phyloP scores from a whole-genome alignment of 92 coral and sea anemone species.

The Pocillopora grandis region DNA sequence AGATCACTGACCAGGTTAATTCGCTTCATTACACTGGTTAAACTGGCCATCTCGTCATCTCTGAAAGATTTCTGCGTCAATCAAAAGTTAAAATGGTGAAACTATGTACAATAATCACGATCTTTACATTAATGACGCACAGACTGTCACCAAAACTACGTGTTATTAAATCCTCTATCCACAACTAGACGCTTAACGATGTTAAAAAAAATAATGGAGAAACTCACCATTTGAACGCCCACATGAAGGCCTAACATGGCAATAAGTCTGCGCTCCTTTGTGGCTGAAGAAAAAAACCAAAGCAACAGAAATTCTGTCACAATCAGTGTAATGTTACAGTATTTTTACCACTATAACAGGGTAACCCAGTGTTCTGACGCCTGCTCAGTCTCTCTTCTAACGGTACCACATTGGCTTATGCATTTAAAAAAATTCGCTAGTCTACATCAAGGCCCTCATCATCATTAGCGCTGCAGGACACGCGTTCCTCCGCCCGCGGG shows the following conservation, averaged over 20 bases:
- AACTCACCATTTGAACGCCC: slow-evolving; percentile 85
- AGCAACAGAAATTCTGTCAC: background rate
- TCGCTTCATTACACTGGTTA: slow-evolving; percentile 78
- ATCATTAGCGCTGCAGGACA: too few relatives aligned
- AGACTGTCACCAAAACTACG: too few relatives aligned
- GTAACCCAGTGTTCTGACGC: too few relatives aligned
- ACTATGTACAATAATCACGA: background rate
- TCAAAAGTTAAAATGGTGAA: background rate
- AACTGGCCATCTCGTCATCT: slow-evolving; percentile 87
- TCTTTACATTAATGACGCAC: too few relatives aligned
- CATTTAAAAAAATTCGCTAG: too few relatives aligned
- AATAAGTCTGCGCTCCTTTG: slow-evolving; percentile 89
- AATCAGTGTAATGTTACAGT: background rate
- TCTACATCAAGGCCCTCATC: too few relatives aligned
- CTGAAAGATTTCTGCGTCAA: slow-evolving; percentile 57
- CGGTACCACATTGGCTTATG: too few relatives aligned
- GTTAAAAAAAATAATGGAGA: background rate
- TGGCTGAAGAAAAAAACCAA: slow-evolving; percentile 58
- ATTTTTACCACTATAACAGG: too few relatives aligned
- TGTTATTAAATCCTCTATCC: too few relatives aligned
- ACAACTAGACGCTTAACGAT: too few relatives aligned
- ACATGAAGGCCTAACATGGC: slow-evolving; percentile 89
- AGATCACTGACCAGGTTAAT: slow-evolving; percentile 79
- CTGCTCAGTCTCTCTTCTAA: too few relatives aligned
- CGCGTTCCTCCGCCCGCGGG: too few relatives aligned